Evolutionary conservation across 2,797 vertebrate genomes (phyloP).

Genomic region (Parotocinclus haroldoi): DNA sequence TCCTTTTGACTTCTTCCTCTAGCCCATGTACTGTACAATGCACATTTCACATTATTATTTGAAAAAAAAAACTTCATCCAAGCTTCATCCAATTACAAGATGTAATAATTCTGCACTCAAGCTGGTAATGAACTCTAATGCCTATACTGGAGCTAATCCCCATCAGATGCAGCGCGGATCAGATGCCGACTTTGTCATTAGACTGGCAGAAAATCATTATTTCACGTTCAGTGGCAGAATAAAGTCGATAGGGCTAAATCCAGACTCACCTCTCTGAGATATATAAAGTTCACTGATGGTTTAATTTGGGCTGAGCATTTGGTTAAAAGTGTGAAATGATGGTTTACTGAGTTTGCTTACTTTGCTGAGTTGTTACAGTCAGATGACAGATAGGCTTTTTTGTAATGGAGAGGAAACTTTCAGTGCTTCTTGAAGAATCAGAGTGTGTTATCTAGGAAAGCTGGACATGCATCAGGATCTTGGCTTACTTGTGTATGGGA

Average conservation of each 20-base stretch:
- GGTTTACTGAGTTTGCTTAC: too few species aligned
- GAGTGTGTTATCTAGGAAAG: slow-evolving; percentile 4
- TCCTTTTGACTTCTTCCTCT: slow-evolving; percentile 26
- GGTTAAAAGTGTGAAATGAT: slow-evolving; percentile 2
- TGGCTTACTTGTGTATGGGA: slow-evolving; percentile 17
- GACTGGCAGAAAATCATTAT: slow-evolving; percentile 99
- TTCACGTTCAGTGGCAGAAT: slow-evolving; percentile 94
- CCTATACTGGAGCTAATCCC: slow-evolving; percentile 56
- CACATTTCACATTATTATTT: slow-evolving; percentile 36
- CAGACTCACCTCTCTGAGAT: slow-evolving; percentile 67
- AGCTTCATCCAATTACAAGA: slow-evolving; percentile 65
- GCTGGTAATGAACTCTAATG: slow-evolving; percentile 66
- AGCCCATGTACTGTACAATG: slow-evolving; percentile 35
- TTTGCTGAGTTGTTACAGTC: too few species aligned
- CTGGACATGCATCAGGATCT: not conserved
- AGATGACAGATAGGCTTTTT: too few species aligned
- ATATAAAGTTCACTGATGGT: slow-evolving; percentile 54
- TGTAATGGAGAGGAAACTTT: not conserved
- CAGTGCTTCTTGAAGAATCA: not conserved
- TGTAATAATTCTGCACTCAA: slow-evolving; percentile 62
- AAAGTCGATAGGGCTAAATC: slow-evolving; percentile 89
- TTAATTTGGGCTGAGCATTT: slow-evolving; percentile 33
- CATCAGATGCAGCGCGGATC: slow-evolving; percentile 57
- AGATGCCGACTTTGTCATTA: slow-evolving; percentile 93
- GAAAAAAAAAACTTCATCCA: slow-evolving; percentile 44